A percentile compares a stretch with the other conserved stretches of the same genome.
Conservation (phyloP, 1,140 invertebrate genomes). For the Trypoxylus dichotomus region DNA sequence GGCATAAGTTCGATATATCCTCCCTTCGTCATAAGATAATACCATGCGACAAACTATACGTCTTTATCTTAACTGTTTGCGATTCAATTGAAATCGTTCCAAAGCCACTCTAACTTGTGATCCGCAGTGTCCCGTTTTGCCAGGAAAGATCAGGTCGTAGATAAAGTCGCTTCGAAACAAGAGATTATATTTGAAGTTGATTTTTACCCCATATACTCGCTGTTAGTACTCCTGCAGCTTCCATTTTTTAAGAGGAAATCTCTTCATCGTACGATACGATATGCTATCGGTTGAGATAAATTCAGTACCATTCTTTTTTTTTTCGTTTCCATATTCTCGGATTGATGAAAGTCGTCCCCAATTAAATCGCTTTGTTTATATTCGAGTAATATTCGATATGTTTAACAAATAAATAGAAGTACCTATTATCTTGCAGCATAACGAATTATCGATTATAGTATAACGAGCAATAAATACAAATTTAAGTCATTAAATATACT, state of each 20-base stretch:
- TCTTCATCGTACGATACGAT: not conserved
- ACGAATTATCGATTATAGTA: no score
- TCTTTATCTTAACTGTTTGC: slow-evolving; percentile 36
- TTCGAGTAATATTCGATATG: no score
- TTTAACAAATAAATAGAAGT: no score
- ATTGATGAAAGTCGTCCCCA: no score
- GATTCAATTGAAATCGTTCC: slow-evolving; percentile 44
- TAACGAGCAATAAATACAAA: no score
- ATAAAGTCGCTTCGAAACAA: slow-evolving; percentile 45
- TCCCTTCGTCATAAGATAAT: not conserved
- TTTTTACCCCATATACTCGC: not conserved
- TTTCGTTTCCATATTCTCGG: no score
- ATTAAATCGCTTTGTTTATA: no score
- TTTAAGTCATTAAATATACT: no score
- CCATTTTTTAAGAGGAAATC: not conserved
- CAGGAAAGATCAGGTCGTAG: slow-evolving; percentile 40
- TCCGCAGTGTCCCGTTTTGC: slow-evolving; percentile 36
- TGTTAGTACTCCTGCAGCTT: not conserved
- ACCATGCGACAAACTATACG: slow-evolving; percentile 17
- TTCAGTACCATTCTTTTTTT: no score
- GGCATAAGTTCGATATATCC: not conserved
- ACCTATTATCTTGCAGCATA: no score
- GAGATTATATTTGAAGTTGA: slow-evolving; percentile 37
- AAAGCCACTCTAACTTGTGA: slow-evolving; percentile 45
- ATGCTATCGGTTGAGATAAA: not conserved